Evolutionary conservation across 1,140 invertebrate genomes (phyloP).

Genomic region (Heliothis virescens): DNA sequence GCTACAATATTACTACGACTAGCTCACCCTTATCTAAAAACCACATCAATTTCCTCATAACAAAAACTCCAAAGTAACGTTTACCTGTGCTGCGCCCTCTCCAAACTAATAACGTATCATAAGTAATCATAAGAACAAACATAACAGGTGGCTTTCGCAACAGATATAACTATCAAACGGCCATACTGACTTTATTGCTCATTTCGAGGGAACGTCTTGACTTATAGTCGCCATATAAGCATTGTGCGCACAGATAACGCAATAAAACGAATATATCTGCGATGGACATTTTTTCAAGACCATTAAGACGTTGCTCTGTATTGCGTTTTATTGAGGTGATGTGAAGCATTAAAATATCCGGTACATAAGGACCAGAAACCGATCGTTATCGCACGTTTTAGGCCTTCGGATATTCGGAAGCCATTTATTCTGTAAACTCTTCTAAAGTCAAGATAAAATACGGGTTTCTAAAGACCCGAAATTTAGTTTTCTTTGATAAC

Average conservation of each 20-base stretch:
- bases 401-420: too few relatives aligned
- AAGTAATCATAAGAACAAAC: constrained; percentile 23
- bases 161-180: constrained; percentile 39
- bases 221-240: constrained; percentile 48
- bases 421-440: too few relatives aligned
- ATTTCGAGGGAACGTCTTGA: constrained; percentile 42
- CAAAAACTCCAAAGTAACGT: background rate
- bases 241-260: constrained; percentile 45
- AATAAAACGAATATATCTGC: constrained; percentile 39
- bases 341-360: constrained; percentile 14
- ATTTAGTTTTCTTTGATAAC: too few relatives aligned
- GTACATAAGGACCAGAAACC: background rate
- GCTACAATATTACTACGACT: too few relatives aligned
- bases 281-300: constrained; percentile 9
- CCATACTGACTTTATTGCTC: constrained; percentile 53
- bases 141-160: constrained; percentile 50
- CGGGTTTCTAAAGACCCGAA: too few relatives aligned
- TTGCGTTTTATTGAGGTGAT: constrained; percentile 4
- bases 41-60: background rate
- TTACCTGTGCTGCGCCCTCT: background rate
- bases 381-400: too few relatives aligned
- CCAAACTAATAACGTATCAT: constrained; percentile 3
- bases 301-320: constrained; percentile 2
- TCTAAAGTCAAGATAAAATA: too few relatives aligned
- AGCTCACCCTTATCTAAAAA: background rate